Evolutionary conservation across 2,113 vertebrate species (phyloP), one percentile per base, ranked within the genome.

Genomic region (Cochlearius cochlearius): DNA sequence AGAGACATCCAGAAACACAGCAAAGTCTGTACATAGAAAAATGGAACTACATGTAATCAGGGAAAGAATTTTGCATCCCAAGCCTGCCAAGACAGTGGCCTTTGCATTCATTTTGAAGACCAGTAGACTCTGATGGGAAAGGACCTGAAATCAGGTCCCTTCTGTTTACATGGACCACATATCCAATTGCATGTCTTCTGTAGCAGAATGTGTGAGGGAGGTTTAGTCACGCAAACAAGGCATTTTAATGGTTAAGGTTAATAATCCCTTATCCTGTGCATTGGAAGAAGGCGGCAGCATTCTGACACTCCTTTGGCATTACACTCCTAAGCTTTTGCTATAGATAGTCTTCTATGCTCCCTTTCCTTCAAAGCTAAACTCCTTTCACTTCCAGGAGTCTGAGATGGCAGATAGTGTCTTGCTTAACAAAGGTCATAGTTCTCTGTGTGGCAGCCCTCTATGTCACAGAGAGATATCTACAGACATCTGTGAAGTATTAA

Each of bases 341-440:
- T 0, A 34, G 16, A 18, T 30, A 25, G 9, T 59, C 23, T 43
- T 78, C 23, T 21, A 0, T 71, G 39, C 53, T 69, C 38, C 23
- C 23, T 78, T 92, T 67, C 69, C 66, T 85, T 88, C 62, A 56
- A 52, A 94, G 43, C 62, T 45, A 4, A 78, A 21, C 36, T 56
- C 43, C 45, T 30, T 52, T 56, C 71, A 20, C 38, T 74, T 74
- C 16, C 22, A 9, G 43, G 52, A 92, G 30, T 56, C 84, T 21
- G 18, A n/a, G 49, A 64, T 74, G 91, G 21, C 77, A 79, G 13
- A 25, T 50, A 63, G 29, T 47, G 59, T 93, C 78, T 47, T 69
- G 73, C 72, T 76, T 55, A 59, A 16, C 62, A 94, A 92, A 95
- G 91, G 92, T 88, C 91, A 67, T 32, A 92, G 79, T 73, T 82